Percentiles rank a stretch among this genome's conserved stretches.
These are phyloP conservation scores for Belonocnema kinseyi DNA, from an alignment of 1,140 invertebrate genomes.

Conservation along the genomic window DNA sequence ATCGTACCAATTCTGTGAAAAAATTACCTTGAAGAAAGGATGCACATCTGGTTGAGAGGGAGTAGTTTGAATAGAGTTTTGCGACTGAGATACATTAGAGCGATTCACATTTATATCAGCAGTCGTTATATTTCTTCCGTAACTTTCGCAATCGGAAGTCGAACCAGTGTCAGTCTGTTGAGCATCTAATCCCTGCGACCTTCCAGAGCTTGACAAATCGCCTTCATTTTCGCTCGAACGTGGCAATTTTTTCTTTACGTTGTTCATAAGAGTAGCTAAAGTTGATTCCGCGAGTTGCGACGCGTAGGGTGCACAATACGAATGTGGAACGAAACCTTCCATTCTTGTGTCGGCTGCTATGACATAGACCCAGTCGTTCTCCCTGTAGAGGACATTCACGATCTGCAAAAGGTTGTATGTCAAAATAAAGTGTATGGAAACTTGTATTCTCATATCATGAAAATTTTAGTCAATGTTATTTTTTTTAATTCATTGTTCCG, in stretches of 20 bases:
- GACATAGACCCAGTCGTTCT: constrained; percentile 98
- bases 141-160: constrained; percentile 81
- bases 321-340: constrained; percentile 96
- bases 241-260: constrained; percentile 90
- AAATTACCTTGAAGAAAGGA: constrained; percentile 88
- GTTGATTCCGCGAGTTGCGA: constrained; percentile 85
- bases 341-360: constrained; percentile 90
- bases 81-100: constrained; percentile 74
- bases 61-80: constrained; percentile 78
- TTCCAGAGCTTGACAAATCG: constrained; percentile 62
- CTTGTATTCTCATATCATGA: neutral
- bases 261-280: constrained; percentile 79
- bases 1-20: neutral
- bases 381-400: constrained; percentile 94
- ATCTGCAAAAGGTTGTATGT: constrained; percentile 76
- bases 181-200: constrained; percentile 68
- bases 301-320: constrained; percentile 91
- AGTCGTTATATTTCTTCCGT: constrained; percentile 76
- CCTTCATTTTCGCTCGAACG: constrained; percentile 74
- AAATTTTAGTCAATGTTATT: neutral
- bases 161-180: constrained; percentile 76
- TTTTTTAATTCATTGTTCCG: neutral
- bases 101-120: constrained; percentile 73
- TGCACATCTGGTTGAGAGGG: constrained; percentile 84
- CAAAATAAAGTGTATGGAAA: neutral